Conservation (phyloP, 2,797 vertebrate species). For the Leuciscus waleckii region DNA sequence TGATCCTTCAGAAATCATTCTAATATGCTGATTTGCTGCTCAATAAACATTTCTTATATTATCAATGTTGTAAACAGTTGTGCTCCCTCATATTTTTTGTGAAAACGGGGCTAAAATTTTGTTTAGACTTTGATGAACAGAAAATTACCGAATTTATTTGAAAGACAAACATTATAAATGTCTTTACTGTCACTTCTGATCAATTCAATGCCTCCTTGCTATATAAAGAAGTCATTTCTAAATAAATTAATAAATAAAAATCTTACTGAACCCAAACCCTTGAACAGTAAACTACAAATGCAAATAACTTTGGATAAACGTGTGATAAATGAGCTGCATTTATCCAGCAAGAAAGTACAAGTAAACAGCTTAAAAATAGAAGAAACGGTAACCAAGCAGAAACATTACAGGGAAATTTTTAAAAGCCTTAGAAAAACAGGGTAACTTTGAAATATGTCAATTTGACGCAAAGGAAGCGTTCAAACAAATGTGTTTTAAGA, state of each 20-base stretch:
- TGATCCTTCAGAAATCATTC: background rate
- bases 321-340: background rate
- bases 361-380: constrained; percentile 25
- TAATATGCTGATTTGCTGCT: background rate
- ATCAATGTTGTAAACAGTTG: background rate
- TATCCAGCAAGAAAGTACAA: background rate
- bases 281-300: background rate
- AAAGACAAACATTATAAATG: background rate
- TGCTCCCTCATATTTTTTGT: background rate
- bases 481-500: constrained; percentile 2
- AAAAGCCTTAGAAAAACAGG: constrained; percentile 4
- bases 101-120: background rate
- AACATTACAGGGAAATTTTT: background rate
- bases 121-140: background rate
- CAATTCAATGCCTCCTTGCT: background rate
- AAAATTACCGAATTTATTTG: background rate
- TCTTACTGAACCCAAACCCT: background rate
- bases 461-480: background rate
- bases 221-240: background rate
- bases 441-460: background rate
- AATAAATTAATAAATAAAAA: too few relatives aligned
- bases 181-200: background rate
- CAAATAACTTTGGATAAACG: background rate
- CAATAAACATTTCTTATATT: background rate
- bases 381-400: background rate